Base-by-base conservation (phyloP, 2,797 vertebrate species). In the Anabas testudineus region DNA sequence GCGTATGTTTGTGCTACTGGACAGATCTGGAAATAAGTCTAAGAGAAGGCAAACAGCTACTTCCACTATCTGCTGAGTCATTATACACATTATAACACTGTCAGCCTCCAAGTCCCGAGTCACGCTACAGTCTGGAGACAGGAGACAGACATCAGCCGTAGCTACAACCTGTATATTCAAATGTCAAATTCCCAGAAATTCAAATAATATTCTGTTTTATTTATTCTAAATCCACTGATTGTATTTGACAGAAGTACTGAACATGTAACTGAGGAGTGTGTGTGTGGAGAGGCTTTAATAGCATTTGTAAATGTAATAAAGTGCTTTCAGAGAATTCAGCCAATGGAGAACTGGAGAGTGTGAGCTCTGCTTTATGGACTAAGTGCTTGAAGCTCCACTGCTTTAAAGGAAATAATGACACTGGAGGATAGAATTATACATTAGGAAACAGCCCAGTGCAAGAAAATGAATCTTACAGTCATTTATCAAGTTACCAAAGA, bases 221-320 rank as follows among this genome's bases (percentile, higher is more conserved):
- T 26, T 45, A 1, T 26, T 1, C 39, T 24, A 7, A 19, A 49
- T 14, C 4, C 7, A 16, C 32, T 46, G 2, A 46, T 34, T 19
- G 13, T 51, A 12, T 5, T 42, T 9, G 12, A 2, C 22, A 36
- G 14, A 8, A 5, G 10, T 49, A 2, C 36, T 39, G 54, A 24
- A 10, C 28, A 30, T 30, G 28, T 56, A 34, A 41, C 22, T 47
- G 10, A 2, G 26, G 13, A 16, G 13, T 12, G 10, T 2, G 19
- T n/a, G 24, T 15, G 19, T 18, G 15, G 13, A 60, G 41, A 36
- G 3, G 18, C 36, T 65, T 61, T 66, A 56, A 84, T 56, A 56
- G 21, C 16, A 61, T 71, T 69, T 71, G 48, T 70, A 57, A 68
- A 48, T n/a, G 10, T 10, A 75, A 49, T 54, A 57, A 64, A 41